Conservation (phyloP, 2,113 vertebrate genomes). For the Lepidiolamprologus cunningtoni region DNA sequence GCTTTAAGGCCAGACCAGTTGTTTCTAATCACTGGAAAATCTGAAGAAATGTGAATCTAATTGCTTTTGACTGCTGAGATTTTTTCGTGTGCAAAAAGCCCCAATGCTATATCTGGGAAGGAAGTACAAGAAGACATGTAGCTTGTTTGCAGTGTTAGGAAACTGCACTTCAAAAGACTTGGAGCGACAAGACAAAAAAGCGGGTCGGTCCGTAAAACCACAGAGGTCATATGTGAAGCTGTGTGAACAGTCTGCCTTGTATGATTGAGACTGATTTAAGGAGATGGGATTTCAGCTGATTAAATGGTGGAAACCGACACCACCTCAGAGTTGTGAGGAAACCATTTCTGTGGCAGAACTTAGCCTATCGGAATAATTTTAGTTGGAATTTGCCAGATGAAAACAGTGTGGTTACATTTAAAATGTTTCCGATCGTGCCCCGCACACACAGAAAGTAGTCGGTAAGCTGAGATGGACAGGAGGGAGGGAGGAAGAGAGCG, state of each 20-base stretch:
- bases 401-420: background rate
- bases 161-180: constrained; percentile 7
- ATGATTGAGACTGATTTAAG: constrained; percentile 2
- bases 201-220: background rate
- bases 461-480: constrained; percentile 21
- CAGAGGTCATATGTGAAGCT: background rate
- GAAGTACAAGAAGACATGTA: background rate
- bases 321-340: constrained; percentile 22
- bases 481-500: background rate
- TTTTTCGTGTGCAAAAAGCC: background rate
- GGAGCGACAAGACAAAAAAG: background rate
- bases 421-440: constrained; percentile 19
- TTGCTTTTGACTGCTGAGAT: constrained; percentile 41
- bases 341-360: background rate
- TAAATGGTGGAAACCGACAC: background rate
- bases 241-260: constrained; percentile 2
- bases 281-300: constrained; percentile 20
- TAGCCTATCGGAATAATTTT: constrained; percentile 17
- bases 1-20: constrained; percentile 37
- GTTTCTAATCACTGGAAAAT: constrained; percentile 54
- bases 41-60: constrained; percentile 52
- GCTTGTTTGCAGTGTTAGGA: constrained; percentile 3
- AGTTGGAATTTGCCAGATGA: constrained; percentile 13
- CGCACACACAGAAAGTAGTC: constrained; percentile 21
- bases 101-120: background rate